Conservation (phyloP, 2,797 vertebrate genomes). For the Lutjanus argentimaculatus region DNA sequence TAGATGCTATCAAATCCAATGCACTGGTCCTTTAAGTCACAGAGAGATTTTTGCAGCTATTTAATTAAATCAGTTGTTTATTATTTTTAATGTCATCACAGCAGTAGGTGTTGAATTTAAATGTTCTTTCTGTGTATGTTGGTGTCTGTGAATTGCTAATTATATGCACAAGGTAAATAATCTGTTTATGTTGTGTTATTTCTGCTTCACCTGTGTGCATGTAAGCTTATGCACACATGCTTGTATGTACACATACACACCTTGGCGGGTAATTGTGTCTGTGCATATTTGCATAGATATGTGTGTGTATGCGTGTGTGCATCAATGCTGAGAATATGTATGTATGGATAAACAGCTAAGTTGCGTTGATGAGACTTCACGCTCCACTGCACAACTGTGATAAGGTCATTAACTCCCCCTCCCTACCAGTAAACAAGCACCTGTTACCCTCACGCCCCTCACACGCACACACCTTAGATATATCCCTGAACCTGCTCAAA, state of each 20-base stretch:
- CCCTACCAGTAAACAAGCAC: conserved; percentile 64
- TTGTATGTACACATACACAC: conserved; percentile 30
- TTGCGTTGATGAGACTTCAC: conserved; percentile 66
- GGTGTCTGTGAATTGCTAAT: background rate
- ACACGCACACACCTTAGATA: conserved; percentile 25
- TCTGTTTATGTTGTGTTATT: conserved; percentile 8
- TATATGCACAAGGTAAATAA: conserved; percentile 10
- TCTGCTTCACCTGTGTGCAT: background rate
- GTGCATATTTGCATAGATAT: conserved; percentile 41
- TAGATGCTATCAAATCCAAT: too few relatives aligned
- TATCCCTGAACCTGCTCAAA: conserved; percentile 4
- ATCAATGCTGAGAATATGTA: conserved; percentile 37
- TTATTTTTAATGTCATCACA: conserved; percentile 29
- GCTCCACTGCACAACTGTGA: conserved; percentile 67
- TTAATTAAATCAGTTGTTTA: background rate
- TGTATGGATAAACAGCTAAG: conserved; percentile 45
- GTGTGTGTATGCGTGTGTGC: conserved; percentile 18
- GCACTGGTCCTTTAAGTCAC: background rate
- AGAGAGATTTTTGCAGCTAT: background rate
- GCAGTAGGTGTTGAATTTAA: conserved; percentile 21
- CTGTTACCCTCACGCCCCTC: conserved; percentile 30
- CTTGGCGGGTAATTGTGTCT: conserved; percentile 36
- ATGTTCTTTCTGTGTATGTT: background rate
- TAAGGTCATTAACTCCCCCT: conserved; percentile 79
- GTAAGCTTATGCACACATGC: too few relatives aligned